Evolutionary conservation across 2,113 vertebrate genomes (phyloP).

Genomic region (Etia nguti): DNA sequence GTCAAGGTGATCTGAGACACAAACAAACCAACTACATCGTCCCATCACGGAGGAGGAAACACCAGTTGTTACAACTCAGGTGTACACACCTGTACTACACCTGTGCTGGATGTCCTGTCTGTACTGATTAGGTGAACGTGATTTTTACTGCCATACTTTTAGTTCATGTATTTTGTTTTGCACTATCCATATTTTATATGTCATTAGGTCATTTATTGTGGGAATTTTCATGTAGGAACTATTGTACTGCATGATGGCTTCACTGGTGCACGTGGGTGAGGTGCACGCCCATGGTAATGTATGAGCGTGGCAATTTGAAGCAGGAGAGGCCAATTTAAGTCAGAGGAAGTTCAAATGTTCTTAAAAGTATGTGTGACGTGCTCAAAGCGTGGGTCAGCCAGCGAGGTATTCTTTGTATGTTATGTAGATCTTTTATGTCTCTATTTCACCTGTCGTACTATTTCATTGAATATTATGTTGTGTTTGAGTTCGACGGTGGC

Average conservation of each 20-base stretch:
- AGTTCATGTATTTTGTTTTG: neutral
- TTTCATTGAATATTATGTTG: too few relatives aligned
- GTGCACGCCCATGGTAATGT: neutral
- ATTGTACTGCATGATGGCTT: neutral
- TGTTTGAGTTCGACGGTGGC: too few relatives aligned
- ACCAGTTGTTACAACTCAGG: neutral
- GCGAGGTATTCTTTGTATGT: neutral
- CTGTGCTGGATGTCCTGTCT: neutral
- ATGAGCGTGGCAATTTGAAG: neutral
- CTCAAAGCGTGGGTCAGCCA: neutral
- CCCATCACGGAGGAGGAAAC: neutral
- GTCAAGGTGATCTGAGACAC: constrained; percentile 88
- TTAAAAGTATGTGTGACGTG: neutral
- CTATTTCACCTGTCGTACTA: too few relatives aligned
- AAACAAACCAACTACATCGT: neutral
- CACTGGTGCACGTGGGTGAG: neutral
- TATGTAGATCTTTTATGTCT: too few relatives aligned
- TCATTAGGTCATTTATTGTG: neutral
- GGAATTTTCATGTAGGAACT: neutral
- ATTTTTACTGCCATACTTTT: neutral
- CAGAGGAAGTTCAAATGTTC: neutral
- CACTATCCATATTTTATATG: neutral
- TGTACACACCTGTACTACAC: neutral
- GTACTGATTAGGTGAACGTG: neutral
- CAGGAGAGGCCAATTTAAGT: neutral